A percentile compares a stretch with the other conserved stretches of the same genome.
Conservation (phyloP, 2,888 invertebrate species). For the Acronicta aceris region DNA sequence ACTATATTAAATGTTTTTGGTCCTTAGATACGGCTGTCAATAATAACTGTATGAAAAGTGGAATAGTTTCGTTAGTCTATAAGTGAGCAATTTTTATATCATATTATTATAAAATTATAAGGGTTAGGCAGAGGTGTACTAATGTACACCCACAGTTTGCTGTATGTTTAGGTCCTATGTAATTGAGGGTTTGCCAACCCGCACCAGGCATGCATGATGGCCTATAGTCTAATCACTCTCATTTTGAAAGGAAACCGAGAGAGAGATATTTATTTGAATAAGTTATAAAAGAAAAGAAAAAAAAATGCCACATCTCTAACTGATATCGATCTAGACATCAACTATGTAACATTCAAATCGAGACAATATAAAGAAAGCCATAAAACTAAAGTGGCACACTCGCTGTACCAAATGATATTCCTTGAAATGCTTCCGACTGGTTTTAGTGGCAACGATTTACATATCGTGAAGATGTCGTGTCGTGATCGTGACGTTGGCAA, state of each 20-base stretch:
- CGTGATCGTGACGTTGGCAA: neutral
- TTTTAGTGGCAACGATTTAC: constrained; percentile 45
- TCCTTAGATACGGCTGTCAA: constrained; percentile 47
- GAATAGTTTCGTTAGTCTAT: neutral
- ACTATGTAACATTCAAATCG: constrained; percentile 62
- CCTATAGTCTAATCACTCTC: too few relatives aligned
- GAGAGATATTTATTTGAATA: too few relatives aligned
- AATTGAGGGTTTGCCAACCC: too few relatives aligned
- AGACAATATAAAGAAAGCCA: constrained; percentile 56
- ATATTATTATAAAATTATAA: too few relatives aligned
- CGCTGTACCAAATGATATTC: constrained; percentile 66
- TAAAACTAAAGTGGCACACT: constrained; percentile 61
- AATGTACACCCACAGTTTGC: too few relatives aligned
- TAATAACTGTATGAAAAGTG: constrained; percentile 10
- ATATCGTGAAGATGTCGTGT: constrained; percentile 14
- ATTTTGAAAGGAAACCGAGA: too few relatives aligned
- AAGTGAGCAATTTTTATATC: too few relatives aligned
- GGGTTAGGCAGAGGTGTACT: too few relatives aligned
- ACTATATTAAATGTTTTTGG: constrained; percentile 29
- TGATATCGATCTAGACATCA: constrained; percentile 42
- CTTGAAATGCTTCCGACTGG: constrained; percentile 55
- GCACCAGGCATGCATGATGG: too few relatives aligned
- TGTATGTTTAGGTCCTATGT: too few relatives aligned
- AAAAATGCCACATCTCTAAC: constrained; percentile 8
- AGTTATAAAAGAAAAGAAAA: too few relatives aligned